phyloP scores from a whole-genome alignment of 2,888 invertebrate genomes.

The Standfussiana lucernea region DNA sequence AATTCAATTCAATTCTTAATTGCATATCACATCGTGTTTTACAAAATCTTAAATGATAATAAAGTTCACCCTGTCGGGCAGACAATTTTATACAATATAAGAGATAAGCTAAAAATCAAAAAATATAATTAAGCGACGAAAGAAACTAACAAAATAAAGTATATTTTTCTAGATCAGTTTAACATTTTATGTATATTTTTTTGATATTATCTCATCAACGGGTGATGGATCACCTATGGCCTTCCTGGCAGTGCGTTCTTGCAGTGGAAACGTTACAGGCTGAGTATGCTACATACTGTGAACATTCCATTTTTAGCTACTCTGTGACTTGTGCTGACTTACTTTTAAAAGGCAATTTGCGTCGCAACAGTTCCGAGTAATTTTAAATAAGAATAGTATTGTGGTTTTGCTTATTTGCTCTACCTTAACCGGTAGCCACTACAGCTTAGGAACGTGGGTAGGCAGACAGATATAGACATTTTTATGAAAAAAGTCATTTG shows the following conservation, averaged over 20 bases:
- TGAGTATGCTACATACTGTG: neutral
- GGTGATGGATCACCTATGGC: neutral
- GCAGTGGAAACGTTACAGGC: neutral
- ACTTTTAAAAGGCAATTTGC: constrained; percentile 57
- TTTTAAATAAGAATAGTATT: constrained; percentile 37
- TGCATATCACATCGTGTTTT: too few species aligned
- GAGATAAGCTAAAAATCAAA: too few species aligned
- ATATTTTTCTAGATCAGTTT: too few species aligned
- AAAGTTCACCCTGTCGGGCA: too few species aligned
- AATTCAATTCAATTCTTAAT: too few species aligned
- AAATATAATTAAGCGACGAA: too few species aligned
- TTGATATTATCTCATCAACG: neutral
- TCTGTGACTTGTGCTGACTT: constrained; percentile 27
- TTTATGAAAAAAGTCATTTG: neutral
- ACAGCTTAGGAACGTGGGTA: neutral
- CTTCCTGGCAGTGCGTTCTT: too few species aligned
- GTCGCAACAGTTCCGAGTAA: constrained; percentile 41
- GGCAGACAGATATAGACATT: neutral
- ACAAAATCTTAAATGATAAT: too few species aligned
- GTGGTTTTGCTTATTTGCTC: constrained; percentile 4
- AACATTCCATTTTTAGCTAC: constrained; percentile 22
- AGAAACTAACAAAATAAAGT: too few species aligned
- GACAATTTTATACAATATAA: too few species aligned
- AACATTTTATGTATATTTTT: too few species aligned
- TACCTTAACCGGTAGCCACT: neutral